Percentiles rank a stretch among this genome's conserved stretches.
Conservation (phyloP, 1,140 invertebrate species). For the Cyrtorhinus lividipennis region DNA sequence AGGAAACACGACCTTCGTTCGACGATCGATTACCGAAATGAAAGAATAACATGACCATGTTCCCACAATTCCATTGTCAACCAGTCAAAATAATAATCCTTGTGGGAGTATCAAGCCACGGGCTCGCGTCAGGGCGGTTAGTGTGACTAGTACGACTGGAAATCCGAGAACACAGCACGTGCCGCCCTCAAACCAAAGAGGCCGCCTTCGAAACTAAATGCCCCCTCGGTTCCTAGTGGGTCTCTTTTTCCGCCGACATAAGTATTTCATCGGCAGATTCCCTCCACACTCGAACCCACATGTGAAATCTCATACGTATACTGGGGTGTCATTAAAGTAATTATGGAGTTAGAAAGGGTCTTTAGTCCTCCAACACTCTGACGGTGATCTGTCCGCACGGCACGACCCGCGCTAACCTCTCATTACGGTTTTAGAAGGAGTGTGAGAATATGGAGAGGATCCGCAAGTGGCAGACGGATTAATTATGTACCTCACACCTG, state of each 20-base stretch:
- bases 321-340: background rate
- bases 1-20: too few species aligned
- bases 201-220: too few species aligned
- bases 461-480: too few species aligned
- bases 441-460: too few species aligned
- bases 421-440: too few species aligned
- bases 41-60: background rate
- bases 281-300: background rate
- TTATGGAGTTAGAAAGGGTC: background rate
- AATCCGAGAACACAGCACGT: background rate
- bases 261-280: background rate
- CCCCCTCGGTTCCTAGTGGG: too few species aligned
- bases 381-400: too few species aligned
- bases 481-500: too few species aligned
- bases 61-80: background rate
- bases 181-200: background rate
- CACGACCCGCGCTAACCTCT: too few species aligned
- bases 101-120: background rate
- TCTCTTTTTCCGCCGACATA: too few species aligned
- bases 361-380: too few species aligned
- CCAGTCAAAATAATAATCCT: background rate
- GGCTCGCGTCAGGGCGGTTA: background rate
- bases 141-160: background rate
- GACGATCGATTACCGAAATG: background rate
- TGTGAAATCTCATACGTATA: background rate